Conservation (phyloP, 2,113 vertebrate species). For the Dromiciops gliroides region DNA sequence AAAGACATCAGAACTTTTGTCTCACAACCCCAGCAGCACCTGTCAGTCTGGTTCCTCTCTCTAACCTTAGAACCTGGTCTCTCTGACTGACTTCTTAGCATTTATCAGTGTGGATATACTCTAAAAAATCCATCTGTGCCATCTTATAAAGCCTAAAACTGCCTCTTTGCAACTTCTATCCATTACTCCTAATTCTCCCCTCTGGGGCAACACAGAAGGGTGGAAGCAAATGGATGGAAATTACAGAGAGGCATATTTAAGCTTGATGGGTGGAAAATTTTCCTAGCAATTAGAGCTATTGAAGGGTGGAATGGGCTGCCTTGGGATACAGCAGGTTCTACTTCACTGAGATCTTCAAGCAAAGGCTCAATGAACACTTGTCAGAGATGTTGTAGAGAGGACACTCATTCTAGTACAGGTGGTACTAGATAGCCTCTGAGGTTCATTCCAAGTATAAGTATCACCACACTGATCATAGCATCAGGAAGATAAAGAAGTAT, state of each 20-base stretch:
- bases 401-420: background rate
- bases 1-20: background rate
- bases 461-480: background rate
- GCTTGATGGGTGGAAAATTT: background rate
- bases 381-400: background rate
- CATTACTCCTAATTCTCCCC: background rate
- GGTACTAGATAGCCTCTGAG: background rate
- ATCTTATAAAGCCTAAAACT: background rate
- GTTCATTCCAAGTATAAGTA: background rate
- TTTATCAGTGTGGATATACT: background rate
- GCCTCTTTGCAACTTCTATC: background rate
- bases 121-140: background rate
- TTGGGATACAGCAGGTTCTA: background rate
- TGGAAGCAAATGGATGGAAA: background rate
- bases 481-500: background rate
- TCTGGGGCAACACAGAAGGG: background rate
- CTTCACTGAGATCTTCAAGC: conserved; percentile 1
- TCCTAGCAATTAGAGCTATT: background rate
- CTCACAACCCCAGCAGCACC: background rate
- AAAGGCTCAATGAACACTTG: background rate
- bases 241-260: background rate
- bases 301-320: background rate
- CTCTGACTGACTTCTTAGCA: background rate
- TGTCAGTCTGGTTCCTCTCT: background rate
- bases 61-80: background rate